Base-by-base conservation (phyloP, 2,113 vertebrate species). In the Plectropomus leopardus region DNA sequence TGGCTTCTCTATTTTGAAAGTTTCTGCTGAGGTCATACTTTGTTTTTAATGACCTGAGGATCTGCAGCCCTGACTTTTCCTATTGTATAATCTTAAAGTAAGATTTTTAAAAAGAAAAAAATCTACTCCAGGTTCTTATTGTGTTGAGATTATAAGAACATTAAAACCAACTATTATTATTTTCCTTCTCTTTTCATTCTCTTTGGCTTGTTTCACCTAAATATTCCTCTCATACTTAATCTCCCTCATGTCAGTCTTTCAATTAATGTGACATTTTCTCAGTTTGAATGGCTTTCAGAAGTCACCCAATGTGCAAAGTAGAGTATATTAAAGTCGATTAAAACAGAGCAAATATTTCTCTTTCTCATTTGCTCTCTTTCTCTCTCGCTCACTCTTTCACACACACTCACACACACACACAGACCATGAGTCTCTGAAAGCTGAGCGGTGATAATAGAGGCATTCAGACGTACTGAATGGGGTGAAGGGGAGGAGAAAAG, bases 381-480 rank as follows among this genome's bases (percentile, higher is more conserved):
- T 70, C 30, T 63, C 7, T 40, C 14, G 14, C 30, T n/a, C 32
- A 0, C 28, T 79, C 44, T 53, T 6, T 13, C 3, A 4, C 26
- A 11, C 50, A 59, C 24, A n/a, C 24, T 21, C 42, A 26, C 76
- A 48, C 48, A 28, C 36, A 1, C 45, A 72, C 17, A 51, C 59
- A 72, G n/a, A 65, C 58, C 50, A 50, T 26, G 53, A 40, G 47
- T 77, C 50, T 77, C 13, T 89, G 70, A 78, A 79, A 85, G 48
- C 55, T 72, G 72, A 58, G 59, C 63, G 57, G 53, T 51, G 65
- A 90, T 80, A 84, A 90, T 78, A 23, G 79, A 86, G 47, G 44
- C 68, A 78, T 91, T 88, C 83, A 87, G 24, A 68, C 14, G 1
- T 11, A 44, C 9, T 86, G 79, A 83, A 77, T 68, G 32, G 44